Conservation (phyloP, 2,113 vertebrate genomes). For the Myodes glareolus region DNA sequence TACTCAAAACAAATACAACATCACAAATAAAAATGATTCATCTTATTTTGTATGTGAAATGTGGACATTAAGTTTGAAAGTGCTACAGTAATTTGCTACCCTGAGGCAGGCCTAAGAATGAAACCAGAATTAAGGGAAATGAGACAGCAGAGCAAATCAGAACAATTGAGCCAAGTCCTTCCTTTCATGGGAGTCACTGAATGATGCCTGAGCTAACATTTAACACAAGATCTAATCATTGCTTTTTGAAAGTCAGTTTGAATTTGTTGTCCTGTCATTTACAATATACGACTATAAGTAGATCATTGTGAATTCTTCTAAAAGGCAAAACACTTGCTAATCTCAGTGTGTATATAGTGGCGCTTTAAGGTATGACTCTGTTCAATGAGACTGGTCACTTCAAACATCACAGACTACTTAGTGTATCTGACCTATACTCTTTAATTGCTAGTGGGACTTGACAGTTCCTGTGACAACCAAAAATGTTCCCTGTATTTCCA, state of each 20-base stretch:
- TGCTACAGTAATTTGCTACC: conserved; percentile 39
- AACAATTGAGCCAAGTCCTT: not conserved
- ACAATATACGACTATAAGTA: not conserved
- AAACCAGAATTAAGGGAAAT: conserved; percentile 40
- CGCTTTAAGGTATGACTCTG: conserved; percentile 29
- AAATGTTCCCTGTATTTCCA: conserved; percentile 9
- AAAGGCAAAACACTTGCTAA: conserved; percentile 10
- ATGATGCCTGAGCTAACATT: conserved; percentile 26
- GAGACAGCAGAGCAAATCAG: not conserved
- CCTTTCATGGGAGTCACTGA: not conserved
- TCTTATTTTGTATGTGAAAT: conserved; percentile 30
- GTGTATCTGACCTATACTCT: not conserved
- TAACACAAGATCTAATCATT: conserved; percentile 1
- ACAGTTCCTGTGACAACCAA: conserved; percentile 30
- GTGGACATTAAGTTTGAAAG: conserved; percentile 39
- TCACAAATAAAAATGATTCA: not conserved
- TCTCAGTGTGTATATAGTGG: not conserved
- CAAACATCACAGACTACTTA: not conserved
- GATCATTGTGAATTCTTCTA: conserved; percentile 8
- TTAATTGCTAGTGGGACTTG: not conserved
- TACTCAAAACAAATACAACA: conserved; percentile 1
- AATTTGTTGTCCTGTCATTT: conserved; percentile 48
- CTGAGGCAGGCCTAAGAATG: conserved; percentile 21
- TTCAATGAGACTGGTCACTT: not conserved
- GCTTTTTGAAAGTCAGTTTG: not conserved